These are phyloP conservation scores for Thaleichthys pacificus DNA, from an alignment of 2,797 vertebrate genomes.

Conservation along the genomic window DNA sequence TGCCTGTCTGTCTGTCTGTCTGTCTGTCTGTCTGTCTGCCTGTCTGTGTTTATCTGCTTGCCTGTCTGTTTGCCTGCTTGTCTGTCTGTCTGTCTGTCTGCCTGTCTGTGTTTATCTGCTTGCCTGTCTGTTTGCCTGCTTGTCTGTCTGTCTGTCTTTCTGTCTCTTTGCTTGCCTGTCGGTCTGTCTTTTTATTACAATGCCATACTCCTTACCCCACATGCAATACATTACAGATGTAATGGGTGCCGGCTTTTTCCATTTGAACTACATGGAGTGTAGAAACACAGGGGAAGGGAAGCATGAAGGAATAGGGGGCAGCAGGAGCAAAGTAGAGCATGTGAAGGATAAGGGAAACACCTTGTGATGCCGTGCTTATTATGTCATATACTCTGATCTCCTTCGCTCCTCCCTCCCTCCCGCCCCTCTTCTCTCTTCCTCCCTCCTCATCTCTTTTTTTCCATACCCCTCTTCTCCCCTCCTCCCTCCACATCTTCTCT, in stretches of 20 bases:
- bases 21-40: neutral
- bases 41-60: neutral
- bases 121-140: neutral
- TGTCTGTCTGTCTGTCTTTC: neutral
- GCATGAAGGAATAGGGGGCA: neutral
- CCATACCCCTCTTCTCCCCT: no score
- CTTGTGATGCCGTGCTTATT: neutral
- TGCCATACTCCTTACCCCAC: neutral
- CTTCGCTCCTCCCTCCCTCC: neutral
- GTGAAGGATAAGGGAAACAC: neutral
- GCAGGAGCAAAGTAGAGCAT: neutral
- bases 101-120: neutral
- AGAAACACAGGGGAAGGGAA: neutral
- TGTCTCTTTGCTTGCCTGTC: no score
- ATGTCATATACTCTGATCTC: neutral
- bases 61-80: neutral
- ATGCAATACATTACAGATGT: neutral
- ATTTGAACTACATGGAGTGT: neutral
- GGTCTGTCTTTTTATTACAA: neutral
- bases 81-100: neutral
- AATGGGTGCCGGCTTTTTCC: neutral
- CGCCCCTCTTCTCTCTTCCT: neutral
- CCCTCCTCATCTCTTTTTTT: neutral
- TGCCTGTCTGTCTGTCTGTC: neutral
- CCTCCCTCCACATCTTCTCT: neutral